A percentile compares a stretch with the other conserved stretches of the same genome.
Conservation (phyloP, 2,113 vertebrate species). For the Falcunculus frontatus region DNA sequence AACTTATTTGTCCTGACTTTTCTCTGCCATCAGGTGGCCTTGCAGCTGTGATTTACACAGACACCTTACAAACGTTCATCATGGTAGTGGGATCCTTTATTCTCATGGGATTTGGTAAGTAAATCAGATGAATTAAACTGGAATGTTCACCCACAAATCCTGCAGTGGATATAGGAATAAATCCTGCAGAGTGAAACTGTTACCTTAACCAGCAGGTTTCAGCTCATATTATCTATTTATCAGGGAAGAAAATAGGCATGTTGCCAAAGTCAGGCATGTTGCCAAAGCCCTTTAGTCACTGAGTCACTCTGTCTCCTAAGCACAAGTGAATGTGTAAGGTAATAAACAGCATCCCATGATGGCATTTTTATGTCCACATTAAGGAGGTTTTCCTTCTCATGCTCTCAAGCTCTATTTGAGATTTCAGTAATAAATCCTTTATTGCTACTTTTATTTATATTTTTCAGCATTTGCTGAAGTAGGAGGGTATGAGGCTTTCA, state of each 20-base stretch:
- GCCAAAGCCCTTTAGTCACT: background rate
- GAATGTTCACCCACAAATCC: background rate
- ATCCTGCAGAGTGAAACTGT: background rate
- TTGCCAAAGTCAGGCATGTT: background rate
- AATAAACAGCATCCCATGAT: background rate
- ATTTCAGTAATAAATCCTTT: background rate
- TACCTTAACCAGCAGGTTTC: background rate
- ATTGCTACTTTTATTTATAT: background rate
- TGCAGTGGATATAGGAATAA: background rate
- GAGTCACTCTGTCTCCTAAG: background rate
- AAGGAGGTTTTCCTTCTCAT: background rate
- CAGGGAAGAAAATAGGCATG: background rate
- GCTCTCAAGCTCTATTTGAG: background rate
- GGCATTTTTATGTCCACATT: background rate
- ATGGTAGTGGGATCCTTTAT: slow-evolving; percentile 92
- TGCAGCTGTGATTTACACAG: slow-evolving; percentile 97
- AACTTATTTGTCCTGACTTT: background rate
- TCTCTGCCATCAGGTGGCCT: slow-evolving; percentile 78
- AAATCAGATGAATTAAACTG: background rate
- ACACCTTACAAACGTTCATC: slow-evolving; percentile 90
- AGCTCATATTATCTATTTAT: background rate
- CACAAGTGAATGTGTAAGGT: background rate
- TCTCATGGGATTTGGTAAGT: slow-evolving; percentile 91
- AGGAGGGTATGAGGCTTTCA: slow-evolving; percentile 82
- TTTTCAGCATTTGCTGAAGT: slow-evolving; percentile 84